These are phyloP conservation scores for Drosophila setifemur DNA, from an alignment of 1,140 invertebrate genomes.

Conservation along the genomic window DNA sequence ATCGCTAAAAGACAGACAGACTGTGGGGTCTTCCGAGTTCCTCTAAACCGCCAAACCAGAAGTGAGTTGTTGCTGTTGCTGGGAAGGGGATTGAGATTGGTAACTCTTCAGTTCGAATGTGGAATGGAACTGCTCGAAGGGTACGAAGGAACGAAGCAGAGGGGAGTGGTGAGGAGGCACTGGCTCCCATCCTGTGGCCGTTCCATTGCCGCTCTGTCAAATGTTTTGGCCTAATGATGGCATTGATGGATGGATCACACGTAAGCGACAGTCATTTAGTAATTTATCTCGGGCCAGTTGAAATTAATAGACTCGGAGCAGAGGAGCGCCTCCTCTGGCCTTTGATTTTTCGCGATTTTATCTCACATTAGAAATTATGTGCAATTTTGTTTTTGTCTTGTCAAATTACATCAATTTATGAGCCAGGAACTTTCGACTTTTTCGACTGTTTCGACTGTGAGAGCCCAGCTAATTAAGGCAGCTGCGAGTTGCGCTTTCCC, in stretches of 20 bases:
- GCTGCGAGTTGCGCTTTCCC: conserved; percentile 15
- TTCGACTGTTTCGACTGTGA: conserved; percentile 58
- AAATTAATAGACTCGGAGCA: conserved; percentile 67
- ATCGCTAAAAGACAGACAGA: conserved; percentile 2
- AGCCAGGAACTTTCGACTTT: conserved; percentile 8
- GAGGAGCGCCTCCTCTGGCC: conserved; percentile 10
- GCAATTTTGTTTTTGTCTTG: conserved; percentile 54
- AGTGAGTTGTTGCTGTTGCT: conserved; percentile 42
- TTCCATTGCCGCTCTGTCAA: conserved; percentile 68
- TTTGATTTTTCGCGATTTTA: conserved; percentile 64
- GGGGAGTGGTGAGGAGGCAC: neutral
- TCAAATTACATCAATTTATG: conserved; percentile 79
- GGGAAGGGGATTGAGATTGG: conserved; percentile 27
- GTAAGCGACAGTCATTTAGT: conserved; percentile 78
- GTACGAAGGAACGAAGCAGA: neutral
- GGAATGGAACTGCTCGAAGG: too few species aligned
- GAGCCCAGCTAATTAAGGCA: conserved; percentile 69
- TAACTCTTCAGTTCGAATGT: conserved; percentile 19
- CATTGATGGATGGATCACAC: conserved; percentile 81
- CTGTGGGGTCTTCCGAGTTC: conserved; percentile 52
- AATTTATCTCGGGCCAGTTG: conserved; percentile 76
- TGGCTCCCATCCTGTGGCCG: conserved; percentile 26
- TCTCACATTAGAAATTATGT: conserved; percentile 68
- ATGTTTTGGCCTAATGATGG: conserved; percentile 78
- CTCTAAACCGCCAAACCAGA: conserved; percentile 30